Base-by-base conservation (phyloP, 2,797 vertebrate species). In the Gymnocypris eckloni region DNA sequence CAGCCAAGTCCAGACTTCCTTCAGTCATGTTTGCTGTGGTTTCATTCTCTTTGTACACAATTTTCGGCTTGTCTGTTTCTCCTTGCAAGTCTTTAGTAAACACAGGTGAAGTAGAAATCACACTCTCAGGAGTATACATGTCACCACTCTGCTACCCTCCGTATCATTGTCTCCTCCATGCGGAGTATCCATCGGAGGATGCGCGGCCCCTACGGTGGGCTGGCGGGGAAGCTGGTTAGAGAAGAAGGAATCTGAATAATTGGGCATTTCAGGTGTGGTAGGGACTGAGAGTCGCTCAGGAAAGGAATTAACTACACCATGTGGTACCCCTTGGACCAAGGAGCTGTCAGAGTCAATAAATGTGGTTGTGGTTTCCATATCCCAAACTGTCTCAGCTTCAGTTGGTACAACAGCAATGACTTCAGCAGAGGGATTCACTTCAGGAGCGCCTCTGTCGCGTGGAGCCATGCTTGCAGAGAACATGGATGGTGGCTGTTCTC, bases 11-110 rank as follows among this genome's bases (percentile, higher is more conserved):
- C 3, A 93, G 84, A 48, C 91, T 90, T 83, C 94, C 94, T 61
- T 83, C 87, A 43, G 93, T 92, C 12, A 90, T 93, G 82, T 93
- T 75, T n/a, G 18, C 33, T 66, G 67, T 45, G 22, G n/a, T 85
- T 82, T 52, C 91, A 0, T 92, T 84, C 67, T 93, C 93, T 89
- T 96, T 95, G 66, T 93, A 95, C 15, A 95, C 93, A 9, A 94
- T 79, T 0, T 92, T 93, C 0, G 93, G 91, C 28, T 89, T 72
- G 18, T 59, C 64, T 33, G 77, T 64, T 41, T 87, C 82, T 48
- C 50, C 81, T 33, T 45, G 85, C 18, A 78, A 59, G 0, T 83
- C 77, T 41, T 70, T 86, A 61, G 72, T 54, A 37, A 18, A 43
- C 0, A 15, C 45, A 41, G 13, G 52, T 5, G 10, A 52, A 37